A percentile compares a stretch with the other conserved stretches of the same genome.
These are phyloP conservation scores for Phrynocephalus forsythii DNA, from an alignment of 2,797 vertebrate species.

Conservation along the genomic window DNA sequence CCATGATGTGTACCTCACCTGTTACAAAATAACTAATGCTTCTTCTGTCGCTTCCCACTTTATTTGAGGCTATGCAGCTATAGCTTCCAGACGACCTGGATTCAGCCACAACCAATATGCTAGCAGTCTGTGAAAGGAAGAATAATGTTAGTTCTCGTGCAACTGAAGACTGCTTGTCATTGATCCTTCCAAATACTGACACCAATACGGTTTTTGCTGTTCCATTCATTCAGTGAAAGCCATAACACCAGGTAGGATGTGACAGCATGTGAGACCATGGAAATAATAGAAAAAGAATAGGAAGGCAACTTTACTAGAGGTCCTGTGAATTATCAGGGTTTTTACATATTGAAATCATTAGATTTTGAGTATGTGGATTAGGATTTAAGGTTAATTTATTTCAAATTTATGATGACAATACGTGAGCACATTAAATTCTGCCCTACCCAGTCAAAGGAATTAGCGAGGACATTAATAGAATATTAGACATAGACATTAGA, in stretches of 20 bases:
- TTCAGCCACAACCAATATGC: conserved; percentile 88
- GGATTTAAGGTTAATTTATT: conserved; percentile 62
- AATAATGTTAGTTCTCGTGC: conserved; percentile 56
- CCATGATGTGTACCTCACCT: conserved; percentile 81
- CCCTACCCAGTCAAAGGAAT: background rate
- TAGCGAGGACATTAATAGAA: conserved; percentile 11
- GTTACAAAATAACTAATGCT: conserved; percentile 90
- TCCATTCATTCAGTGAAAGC: conserved; percentile 50
- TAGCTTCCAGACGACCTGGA: conserved; percentile 90
- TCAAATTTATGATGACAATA: conserved; percentile 48
- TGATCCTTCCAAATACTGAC: background rate
- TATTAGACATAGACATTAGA: background rate
- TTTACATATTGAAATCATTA: conserved; percentile 60
- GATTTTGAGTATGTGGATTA: conserved; percentile 48
- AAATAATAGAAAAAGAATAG: conserved; percentile 70
- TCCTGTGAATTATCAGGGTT: conserved; percentile 48
- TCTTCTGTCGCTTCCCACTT: conserved; percentile 85
- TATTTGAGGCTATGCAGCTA: conserved; percentile 90
- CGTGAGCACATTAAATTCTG: conserved; percentile 31
- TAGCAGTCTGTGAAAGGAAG: conserved; percentile 85
- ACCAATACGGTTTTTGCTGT: conserved; percentile 52
- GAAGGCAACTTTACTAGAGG: conserved; percentile 67
- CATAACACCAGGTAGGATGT: conserved; percentile 59
- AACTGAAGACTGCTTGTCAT: conserved; percentile 12
- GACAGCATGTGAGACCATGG: conserved; percentile 25